phyloP scores from a whole-genome alignment of 2,113 vertebrate genomes.

The Macroglossus sobrinus region DNA sequence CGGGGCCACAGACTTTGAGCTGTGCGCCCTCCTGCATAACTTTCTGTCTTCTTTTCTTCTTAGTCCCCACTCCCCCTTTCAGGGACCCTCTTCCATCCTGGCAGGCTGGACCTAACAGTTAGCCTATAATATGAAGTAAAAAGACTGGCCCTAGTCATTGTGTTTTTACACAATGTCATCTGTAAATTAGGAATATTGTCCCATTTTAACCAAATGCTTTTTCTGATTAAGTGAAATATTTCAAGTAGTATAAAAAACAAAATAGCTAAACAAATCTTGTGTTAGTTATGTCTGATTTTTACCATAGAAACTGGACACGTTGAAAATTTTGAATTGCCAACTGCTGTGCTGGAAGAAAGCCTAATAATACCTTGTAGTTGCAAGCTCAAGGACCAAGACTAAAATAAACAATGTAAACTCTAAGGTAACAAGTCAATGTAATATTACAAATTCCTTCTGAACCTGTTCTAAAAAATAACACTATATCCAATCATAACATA shows the following conservation, averaged over 20 bases:
- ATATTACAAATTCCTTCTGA: slow-evolving; percentile 27
- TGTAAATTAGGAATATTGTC: not conserved
- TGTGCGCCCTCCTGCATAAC: no score
- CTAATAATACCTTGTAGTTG: not conserved
- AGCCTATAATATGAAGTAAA: not conserved
- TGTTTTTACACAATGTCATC: not conserved
- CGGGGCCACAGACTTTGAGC: no score
- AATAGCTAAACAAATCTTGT: not conserved
- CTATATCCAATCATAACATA: not conserved
- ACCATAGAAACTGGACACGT: not conserved
- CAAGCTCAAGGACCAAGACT: not conserved
- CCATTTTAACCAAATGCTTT: not conserved
- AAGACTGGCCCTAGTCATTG: not conserved
- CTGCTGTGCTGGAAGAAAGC: not conserved
- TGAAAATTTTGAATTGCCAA: slow-evolving; percentile 16
- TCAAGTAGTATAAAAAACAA: not conserved
- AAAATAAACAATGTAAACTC: not conserved
- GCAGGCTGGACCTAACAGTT: no score
- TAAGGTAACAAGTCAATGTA: not conserved
- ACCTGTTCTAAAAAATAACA: slow-evolving; percentile 13
- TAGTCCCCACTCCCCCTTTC: no score
- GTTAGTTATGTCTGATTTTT: not conserved
- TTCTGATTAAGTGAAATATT: slow-evolving; percentile 20
- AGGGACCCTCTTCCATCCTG: no score
- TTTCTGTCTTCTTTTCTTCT: no score